Evolutionary conservation across 2,797 vertebrate species (phyloP).

Genomic region (Myotis daubentonii): DNA sequence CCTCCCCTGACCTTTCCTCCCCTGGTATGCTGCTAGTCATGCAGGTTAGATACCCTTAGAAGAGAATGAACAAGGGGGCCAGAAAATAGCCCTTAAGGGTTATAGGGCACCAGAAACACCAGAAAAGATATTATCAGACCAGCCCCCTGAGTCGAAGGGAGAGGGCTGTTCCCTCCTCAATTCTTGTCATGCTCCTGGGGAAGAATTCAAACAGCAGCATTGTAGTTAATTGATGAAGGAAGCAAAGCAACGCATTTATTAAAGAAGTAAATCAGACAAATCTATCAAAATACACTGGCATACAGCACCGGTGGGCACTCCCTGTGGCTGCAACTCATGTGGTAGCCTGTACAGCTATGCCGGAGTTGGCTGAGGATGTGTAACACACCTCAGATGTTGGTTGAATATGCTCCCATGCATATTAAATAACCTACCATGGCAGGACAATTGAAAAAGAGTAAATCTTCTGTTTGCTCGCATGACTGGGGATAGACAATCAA

Average conservation of each 20-base stretch:
- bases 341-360: not conserved
- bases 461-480: not conserved
- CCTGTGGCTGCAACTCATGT: not conserved
- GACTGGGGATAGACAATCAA: constrained; percentile 23
- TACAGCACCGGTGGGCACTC: not conserved
- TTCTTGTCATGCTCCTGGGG: no score
- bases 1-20: no score
- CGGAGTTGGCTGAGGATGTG: not conserved
- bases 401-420: not conserved
- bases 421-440: not conserved
- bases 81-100: not conserved
- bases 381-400: not conserved
- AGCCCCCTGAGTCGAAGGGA: no score
- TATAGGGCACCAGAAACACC: not conserved
- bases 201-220: no score
- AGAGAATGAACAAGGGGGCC: not conserved
- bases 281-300: no score
- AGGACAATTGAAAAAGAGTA: not conserved
- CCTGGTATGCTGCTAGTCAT: not conserved
- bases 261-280: no score
- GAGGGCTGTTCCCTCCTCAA: no score
- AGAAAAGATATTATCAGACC: no score
- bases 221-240: no score
- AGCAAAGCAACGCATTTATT: no score
- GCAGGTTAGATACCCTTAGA: not conserved